Evolutionary conservation across 2,113 vertebrate genomes (phyloP).

Genomic region (Dryoscopus gambensis): DNA sequence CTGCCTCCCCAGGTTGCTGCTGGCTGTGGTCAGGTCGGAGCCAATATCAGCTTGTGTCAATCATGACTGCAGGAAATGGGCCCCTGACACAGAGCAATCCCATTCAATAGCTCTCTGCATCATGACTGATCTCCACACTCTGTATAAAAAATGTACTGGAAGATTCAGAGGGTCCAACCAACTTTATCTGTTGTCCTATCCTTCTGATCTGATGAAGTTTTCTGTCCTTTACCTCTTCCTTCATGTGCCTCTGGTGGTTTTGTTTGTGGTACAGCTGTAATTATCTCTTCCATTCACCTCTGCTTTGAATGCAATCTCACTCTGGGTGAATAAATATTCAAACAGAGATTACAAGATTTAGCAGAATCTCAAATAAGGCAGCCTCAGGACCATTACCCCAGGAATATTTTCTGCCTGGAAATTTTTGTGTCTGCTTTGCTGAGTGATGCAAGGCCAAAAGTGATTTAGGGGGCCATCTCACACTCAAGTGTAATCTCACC

Average conservation of each 20-base stretch:
- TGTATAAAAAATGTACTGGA: neutral
- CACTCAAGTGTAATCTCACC: neutral
- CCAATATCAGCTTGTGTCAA: neutral
- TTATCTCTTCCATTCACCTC: neutral
- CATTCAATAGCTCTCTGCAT: neutral
- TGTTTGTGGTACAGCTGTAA: neutral
- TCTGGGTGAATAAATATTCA: neutral
- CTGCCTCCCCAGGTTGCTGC: neutral
- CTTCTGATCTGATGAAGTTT: neutral
- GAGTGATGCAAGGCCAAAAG: neutral
- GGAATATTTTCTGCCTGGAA: neutral
- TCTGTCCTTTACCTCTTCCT: neutral
- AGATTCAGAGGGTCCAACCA: neutral
- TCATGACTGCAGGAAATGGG: neutral
- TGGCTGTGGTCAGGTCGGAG: neutral
- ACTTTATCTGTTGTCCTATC: neutral
- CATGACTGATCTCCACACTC: neutral
- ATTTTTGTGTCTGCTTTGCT: neutral
- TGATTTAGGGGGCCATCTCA: neutral
- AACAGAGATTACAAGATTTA: neutral
- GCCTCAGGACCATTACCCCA: neutral
- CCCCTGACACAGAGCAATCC: constrained; percentile 6
- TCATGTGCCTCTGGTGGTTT: neutral
- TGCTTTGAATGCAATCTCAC: neutral
- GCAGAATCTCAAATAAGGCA: neutral